Evolutionary conservation across 2,113 vertebrate species (phyloP), one percentile per base, ranked within the genome.

Genomic region (Thryonomys swinderianus): DNA sequence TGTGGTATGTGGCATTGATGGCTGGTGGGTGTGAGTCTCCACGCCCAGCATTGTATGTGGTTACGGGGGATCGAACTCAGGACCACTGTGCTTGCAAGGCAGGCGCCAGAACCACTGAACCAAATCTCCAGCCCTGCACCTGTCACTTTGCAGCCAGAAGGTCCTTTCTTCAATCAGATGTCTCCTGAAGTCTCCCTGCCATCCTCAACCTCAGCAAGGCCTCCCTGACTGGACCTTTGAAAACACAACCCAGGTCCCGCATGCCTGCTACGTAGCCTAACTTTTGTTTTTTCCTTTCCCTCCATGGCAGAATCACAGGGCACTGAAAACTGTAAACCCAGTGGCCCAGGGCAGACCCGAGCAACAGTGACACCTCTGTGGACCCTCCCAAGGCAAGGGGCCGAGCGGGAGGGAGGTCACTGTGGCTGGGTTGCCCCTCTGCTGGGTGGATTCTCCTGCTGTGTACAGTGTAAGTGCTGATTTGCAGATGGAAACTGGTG

Each of bases 281-380:
- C 13, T 16, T 2, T 73, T 40, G 37, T 23, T 16, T 16, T 42
- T 73, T 73, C 23, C 23, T 5, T 71, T 1, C 12, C 23, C 5
- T 37, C 21, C 6, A 0, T 7, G n/a, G 67, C 40, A 42, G 78
- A 37, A 13, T 64, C 12, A 7, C 4, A 5, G 16, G 66, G 0
- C 3, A 12, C 17, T 27, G 51, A 34, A 83, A 79, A 4, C 27
- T 10, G 7, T 14, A 42, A 34, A 18, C 21, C 30, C 30, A 7
- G 18, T n/a, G 55, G 55, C 0, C 51, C 0, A 5, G 48, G 61
- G 42, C 76, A 73, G 67, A 12, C n/a, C n/a, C 3, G 62, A 30
- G n/a, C 69, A 71, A 37, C 0, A 1, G 21, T 4, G 40, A 3
- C 14, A 0, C 30, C 40, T 14, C 53, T 0, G 1, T 3, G 71